These are phyloP conservation scores for Ornithoptera priamus DNA, from an alignment of 2,888 invertebrate genomes.

Conservation along the genomic window DNA sequence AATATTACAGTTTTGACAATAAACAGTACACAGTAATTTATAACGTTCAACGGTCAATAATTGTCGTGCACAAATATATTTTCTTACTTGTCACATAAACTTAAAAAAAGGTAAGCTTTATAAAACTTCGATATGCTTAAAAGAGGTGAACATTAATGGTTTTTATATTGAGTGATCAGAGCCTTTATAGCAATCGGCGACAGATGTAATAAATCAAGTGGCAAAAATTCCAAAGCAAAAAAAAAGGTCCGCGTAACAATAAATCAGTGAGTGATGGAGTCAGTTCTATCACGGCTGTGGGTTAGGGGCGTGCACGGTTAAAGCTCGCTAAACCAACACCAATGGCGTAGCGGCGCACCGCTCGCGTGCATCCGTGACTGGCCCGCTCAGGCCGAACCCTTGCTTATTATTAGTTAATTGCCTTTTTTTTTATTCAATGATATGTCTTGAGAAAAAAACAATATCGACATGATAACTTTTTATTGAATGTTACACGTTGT, in stretches of 20 bases:
- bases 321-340: conserved; percentile 77
- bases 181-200: conserved; percentile 36
- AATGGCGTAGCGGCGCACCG: conserved; percentile 59
- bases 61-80: too few relatives aligned
- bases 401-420: conserved; percentile 54
- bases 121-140: not conserved
- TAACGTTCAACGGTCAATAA: too few relatives aligned
- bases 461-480: conserved; percentile 32
- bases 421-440: conserved; percentile 34
- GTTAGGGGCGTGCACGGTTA: conserved; percentile 72
- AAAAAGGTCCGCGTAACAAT: conserved; percentile 56
- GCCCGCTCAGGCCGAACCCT: conserved; percentile 74
- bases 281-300: conserved; percentile 76
- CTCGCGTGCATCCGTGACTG: conserved; percentile 59
- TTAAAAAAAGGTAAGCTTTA: too few relatives aligned
- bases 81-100: too few relatives aligned
- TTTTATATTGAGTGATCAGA: conserved; percentile 32
- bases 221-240: conserved; percentile 50
- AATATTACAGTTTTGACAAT: too few relatives aligned
- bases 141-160: conserved; percentile 14
- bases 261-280: conserved; percentile 67
- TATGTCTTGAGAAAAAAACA: conserved; percentile 15
- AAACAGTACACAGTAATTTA: too few relatives aligned
- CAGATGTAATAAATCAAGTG: conserved; percentile 62
- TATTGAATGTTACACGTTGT: not conserved